These are phyloP conservation scores for Lateolabrax maculatus DNA, from an alignment of 2,797 vertebrate species.

Conservation along the genomic window DNA sequence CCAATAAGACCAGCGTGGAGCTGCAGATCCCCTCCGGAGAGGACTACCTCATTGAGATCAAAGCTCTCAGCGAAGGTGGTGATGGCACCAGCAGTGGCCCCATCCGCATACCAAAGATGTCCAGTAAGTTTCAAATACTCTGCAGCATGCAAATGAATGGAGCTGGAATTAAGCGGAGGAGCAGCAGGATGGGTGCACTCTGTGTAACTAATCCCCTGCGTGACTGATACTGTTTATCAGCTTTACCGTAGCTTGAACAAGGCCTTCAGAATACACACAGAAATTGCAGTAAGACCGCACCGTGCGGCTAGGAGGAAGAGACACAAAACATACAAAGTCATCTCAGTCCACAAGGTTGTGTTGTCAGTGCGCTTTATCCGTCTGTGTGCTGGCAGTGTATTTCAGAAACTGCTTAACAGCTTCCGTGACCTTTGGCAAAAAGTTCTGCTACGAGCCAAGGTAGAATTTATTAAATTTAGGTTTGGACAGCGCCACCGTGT, in stretches of 20 bases:
- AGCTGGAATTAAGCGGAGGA: slow-evolving; percentile 47
- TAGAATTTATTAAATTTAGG: neutral
- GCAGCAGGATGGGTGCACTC: slow-evolving; percentile 39
- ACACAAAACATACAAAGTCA: neutral
- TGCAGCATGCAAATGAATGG: slow-evolving; percentile 46
- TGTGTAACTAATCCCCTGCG: slow-evolving; percentile 62
- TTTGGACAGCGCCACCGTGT: too few species aligned
- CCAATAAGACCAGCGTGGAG: slow-evolving; percentile 91
- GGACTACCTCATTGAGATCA: slow-evolving; percentile 93
- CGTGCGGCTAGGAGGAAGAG: neutral
- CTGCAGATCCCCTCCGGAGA: slow-evolving; percentile 89
- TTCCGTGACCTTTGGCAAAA: neutral
- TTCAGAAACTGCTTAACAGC: neutral
- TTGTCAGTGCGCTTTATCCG: neutral
- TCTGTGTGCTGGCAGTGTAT: neutral
- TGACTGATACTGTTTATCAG: slow-evolving; percentile 63
- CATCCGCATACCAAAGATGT: slow-evolving; percentile 93
- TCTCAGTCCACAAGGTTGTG: neutral
- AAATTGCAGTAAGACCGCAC: slow-evolving; percentile 28
- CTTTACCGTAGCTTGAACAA: slow-evolving; percentile 46
- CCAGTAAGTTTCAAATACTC: slow-evolving; percentile 83
- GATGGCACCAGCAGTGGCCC: slow-evolving; percentile 92
- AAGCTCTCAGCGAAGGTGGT: slow-evolving; percentile 90
- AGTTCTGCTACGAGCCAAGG: neutral
- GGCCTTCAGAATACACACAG: slow-evolving; percentile 28